Conservation (phyloP, 2,113 vertebrate species). For the Struthio camelus region DNA sequence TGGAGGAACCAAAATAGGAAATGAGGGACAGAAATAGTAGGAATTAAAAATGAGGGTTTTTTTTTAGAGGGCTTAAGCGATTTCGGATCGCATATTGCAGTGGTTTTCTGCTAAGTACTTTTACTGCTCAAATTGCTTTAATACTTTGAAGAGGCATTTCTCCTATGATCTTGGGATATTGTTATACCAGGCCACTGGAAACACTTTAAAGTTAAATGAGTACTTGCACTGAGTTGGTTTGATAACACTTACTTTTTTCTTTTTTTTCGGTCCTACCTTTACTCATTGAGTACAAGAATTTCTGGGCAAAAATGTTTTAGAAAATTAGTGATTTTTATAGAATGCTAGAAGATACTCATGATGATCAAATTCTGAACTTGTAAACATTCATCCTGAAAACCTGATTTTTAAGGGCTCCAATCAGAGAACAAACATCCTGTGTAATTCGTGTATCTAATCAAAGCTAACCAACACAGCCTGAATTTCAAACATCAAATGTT, state of each 20-base stretch:
- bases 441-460: constrained; percentile 66
- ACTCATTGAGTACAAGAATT: neutral
- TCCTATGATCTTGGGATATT: neutral
- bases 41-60: neutral
- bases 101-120: neutral
- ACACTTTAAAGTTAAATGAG: neutral
- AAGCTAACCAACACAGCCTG: constrained; percentile 48
- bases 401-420: constrained; percentile 64
- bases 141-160: neutral
- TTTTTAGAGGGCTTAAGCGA: neutral
- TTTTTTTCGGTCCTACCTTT: neutral
- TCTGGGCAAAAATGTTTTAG: neutral
- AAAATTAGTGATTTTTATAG: neutral
- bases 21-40: neutral
- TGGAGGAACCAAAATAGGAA: neutral
- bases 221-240: neutral
- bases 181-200: neutral
- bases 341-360: constrained; percentile 5
- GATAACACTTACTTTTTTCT: neutral
- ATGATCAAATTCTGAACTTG: constrained; percentile 41
- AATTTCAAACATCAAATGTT: constrained; percentile 66
- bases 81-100: neutral
- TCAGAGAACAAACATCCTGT: constrained; percentile 63
- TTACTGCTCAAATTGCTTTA: neutral
- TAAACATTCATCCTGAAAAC: constrained; percentile 56